These are phyloP conservation scores for Cetoscarus ocellatus DNA, from an alignment of 2,797 vertebrate genomes.

Conservation along the genomic window DNA sequence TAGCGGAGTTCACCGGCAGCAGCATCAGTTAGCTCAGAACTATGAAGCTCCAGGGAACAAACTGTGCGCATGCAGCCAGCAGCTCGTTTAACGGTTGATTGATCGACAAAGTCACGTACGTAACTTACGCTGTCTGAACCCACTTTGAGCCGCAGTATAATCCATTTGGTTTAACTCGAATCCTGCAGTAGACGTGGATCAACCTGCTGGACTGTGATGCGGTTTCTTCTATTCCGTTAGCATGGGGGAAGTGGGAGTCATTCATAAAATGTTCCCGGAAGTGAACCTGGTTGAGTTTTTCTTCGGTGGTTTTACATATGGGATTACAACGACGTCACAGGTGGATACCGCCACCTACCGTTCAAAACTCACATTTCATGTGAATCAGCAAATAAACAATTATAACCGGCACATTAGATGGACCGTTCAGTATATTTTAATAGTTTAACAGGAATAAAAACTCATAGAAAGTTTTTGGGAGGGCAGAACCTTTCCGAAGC, in stretches of 20 bases:
- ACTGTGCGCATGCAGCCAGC: not conserved
- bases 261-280: constrained; percentile 65
- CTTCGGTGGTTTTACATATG: not conserved
- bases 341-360: constrained; percentile 25
- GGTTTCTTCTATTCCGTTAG: constrained; percentile 1
- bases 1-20: not conserved
- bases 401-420: too few species aligned
- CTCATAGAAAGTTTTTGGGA: too few species aligned
- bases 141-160: constrained; percentile 69
- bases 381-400: too few species aligned
- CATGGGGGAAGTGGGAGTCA: constrained; percentile 29
- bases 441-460: too few species aligned
- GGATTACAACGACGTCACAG: not conserved
- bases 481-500: too few species aligned
- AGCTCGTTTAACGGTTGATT: not conserved
- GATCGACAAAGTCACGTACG: constrained; percentile 72
- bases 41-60: constrained; percentile 1
- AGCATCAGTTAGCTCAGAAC: not conserved
- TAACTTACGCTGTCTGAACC: constrained; percentile 89
- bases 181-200: not conserved
- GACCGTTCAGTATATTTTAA: too few species aligned
- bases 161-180: constrained; percentile 69
- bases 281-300: not conserved
- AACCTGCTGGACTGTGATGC: not conserved
- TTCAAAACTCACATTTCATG: not conserved